Evolutionary conservation across 1,140 invertebrate genomes (phyloP).

Genomic region (Diuraphis noxia): DNA sequence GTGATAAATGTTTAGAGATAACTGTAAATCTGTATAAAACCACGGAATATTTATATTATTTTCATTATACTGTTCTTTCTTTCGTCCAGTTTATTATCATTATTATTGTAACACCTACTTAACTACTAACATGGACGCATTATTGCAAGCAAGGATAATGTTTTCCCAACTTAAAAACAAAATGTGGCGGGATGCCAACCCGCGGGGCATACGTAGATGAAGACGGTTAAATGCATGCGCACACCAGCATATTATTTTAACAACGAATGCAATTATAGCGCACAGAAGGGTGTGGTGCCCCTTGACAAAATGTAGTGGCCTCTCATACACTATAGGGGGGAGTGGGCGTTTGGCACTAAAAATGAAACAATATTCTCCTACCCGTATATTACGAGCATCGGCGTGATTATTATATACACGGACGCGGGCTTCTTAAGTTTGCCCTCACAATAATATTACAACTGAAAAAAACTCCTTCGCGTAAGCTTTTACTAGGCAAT

Average conservation of each 20-base stretch:
- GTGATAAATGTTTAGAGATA: constrained; percentile 50
- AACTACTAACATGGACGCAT: constrained; percentile 20
- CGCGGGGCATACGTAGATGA: constrained; percentile 24
- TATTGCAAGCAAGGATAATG: constrained; percentile 20
- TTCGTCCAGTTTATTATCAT: constrained; percentile 31
- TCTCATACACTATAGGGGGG: constrained; percentile 30
- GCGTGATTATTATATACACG: constrained; percentile 30
- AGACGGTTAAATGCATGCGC: constrained; percentile 45
- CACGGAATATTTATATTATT: constrained; percentile 38
- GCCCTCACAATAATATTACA: constrained; percentile 27
- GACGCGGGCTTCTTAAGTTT: constrained; percentile 46
- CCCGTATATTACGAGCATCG: constrained; percentile 42
- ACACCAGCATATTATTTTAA: constrained; percentile 26
- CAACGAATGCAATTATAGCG: constrained; percentile 51
- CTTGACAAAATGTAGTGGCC: constrained; percentile 48
- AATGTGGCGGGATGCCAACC: constrained; percentile 31
- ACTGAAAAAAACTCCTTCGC: neutral
- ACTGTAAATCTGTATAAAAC: constrained; percentile 51
- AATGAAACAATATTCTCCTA: constrained; percentile 52
- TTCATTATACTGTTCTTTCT: neutral
- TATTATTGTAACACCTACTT: constrained; percentile 46
- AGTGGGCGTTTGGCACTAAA: constrained; percentile 53
- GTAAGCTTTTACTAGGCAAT: constrained; percentile 26
- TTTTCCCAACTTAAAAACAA: constrained; percentile 30
- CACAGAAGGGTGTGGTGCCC: constrained; percentile 50